These are phyloP conservation scores for Rhabdomys dilectus DNA, from an alignment of 2,113 vertebrate species.

Conservation along the genomic window DNA sequence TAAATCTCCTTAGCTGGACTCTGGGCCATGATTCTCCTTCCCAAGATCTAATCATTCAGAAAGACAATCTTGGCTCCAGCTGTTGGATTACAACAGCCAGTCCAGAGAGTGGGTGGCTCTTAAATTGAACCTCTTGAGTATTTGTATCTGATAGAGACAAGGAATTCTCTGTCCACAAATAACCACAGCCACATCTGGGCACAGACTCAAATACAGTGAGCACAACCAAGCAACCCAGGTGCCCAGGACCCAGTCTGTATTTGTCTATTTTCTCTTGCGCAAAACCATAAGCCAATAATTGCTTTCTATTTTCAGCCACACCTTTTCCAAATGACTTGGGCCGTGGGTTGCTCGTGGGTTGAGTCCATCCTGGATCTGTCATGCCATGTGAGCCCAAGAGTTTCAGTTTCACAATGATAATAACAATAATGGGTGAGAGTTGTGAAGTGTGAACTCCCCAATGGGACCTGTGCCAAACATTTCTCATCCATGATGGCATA, in stretches of 20 bases:
- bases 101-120: background rate
- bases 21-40: background rate
- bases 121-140: constrained; percentile 21
- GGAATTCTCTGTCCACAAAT: constrained; percentile 53
- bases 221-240: background rate
- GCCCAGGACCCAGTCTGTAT: background rate
- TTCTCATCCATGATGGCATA: constrained; percentile 21
- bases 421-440: background rate
- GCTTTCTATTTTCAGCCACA: background rate
- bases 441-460: background rate
- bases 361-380: background rate
- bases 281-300: constrained; percentile 39
- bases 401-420: constrained; percentile 61
- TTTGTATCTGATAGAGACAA: constrained; percentile 57
- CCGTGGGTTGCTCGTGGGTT: constrained; percentile 31
- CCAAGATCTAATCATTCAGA: constrained; percentile 32
- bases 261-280: constrained; percentile 36
- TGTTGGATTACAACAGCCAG: constrained; percentile 11
- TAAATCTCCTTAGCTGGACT: constrained; percentile 60
- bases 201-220: constrained; percentile 39
- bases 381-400: background rate
- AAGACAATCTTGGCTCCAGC: constrained; percentile 59
- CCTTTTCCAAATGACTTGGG: constrained; percentile 58
- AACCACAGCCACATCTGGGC: background rate
- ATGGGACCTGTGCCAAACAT: constrained; percentile 20